Evolutionary conservation across 2,113 vertebrate species (phyloP), one percentile per base, ranked within the genome.

Genomic region (Chaetodon auriga): DNA sequence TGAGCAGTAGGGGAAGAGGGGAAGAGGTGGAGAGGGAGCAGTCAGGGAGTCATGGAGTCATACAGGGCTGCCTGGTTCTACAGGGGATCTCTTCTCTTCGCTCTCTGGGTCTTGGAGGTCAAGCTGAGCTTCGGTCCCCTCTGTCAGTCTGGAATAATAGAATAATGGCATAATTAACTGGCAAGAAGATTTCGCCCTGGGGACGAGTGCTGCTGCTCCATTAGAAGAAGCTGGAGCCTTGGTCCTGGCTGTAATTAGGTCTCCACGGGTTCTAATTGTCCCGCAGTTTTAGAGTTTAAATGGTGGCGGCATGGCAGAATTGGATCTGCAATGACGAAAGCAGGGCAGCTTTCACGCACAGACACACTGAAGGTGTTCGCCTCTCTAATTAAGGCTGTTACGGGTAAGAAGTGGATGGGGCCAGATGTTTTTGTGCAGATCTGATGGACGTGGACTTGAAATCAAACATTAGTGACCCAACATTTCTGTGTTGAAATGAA

Each of bases 121-220:
- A 91, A 68, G 68, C 14, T 53, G 36, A 73, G 79, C 73, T 63
- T 57, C 18, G 72, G 65, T 51, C 81, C 81, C 63, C 86, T 89
- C 81, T 75, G 57, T 80, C 88, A 91, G 78, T 87, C 85, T 89
- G 87, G 80, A 90, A 91, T 95, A 91, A 94, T 94, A 84, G 88
- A 94, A 92, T 95, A 94, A 94, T 93, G 82, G 92, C 77, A 92
- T 94, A 94, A 95, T 95, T 94, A 95, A 93, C 86, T 86, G 88
- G 85, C 78, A 79, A 80, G 88, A 84, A 90, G 81, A 93, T 92
- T 90, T 85, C 72, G 76, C 90, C 86, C 89, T 36, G 73, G 90
- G 82, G 89, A 90, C 12, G 16, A 38, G 68, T 84, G 90, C 90
- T 65, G 62, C 80, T 68, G 83, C 88, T 88, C 85, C 60, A 75